Evolutionary conservation across 2,113 vertebrate genomes (phyloP).

Genomic region (Carlito syrichta): DNA sequence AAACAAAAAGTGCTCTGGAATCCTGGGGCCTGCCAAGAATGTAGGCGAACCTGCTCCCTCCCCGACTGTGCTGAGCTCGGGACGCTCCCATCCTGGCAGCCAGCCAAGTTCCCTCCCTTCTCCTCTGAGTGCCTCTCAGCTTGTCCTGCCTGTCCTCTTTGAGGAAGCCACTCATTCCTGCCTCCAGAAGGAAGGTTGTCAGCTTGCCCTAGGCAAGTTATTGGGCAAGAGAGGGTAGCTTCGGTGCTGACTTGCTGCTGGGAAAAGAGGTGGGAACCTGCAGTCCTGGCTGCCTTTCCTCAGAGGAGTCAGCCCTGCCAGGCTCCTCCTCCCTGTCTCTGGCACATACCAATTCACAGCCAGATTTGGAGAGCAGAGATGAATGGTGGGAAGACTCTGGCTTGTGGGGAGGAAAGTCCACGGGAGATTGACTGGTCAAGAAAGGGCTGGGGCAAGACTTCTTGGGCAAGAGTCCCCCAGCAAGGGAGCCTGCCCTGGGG

Average conservation of each 20-base stretch:
- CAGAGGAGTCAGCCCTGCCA: background rate
- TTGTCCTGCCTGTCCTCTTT: background rate
- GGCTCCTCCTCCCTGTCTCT: background rate
- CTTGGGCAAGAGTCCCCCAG: background rate
- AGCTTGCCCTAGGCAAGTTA: background rate
- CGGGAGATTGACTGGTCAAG: background rate
- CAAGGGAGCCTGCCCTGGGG: background rate
- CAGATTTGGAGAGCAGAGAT: background rate
- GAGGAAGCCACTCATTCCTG: conserved; percentile 28
- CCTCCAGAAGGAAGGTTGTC: background rate
- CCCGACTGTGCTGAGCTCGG: background rate
- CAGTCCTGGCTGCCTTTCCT: background rate
- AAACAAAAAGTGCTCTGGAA: conserved; percentile 62
- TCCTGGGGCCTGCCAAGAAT: conserved; percentile 53
- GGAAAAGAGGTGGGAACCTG: background rate
- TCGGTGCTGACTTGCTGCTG: background rate
- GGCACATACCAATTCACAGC: background rate
- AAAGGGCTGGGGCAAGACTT: background rate
- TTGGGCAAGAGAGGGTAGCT: background rate
- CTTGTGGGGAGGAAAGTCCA: background rate
- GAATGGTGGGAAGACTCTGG: background rate
- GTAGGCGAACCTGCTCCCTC: conserved; percentile 45
- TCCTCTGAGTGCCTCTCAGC: background rate
- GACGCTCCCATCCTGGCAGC: background rate
- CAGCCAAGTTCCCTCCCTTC: background rate